Evolutionary conservation across 2,797 vertebrate species (phyloP).

Genomic region (Characodon lateralis): DNA sequence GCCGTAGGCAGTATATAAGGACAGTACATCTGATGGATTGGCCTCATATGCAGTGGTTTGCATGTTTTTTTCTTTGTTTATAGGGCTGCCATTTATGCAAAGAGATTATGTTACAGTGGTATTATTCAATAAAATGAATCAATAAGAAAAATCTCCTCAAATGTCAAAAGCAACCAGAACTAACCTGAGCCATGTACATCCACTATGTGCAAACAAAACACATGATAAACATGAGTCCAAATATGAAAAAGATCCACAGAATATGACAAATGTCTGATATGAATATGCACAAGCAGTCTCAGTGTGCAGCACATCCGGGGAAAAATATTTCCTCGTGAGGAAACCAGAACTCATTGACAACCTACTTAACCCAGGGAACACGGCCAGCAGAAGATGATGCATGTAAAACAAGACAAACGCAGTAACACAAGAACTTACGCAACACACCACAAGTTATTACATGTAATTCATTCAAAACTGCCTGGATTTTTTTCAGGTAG

Average conservation of each 20-base stretch:
- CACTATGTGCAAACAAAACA: slow-evolving; percentile 8
- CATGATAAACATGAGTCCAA: background rate
- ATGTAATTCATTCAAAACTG: slow-evolving; percentile 18
- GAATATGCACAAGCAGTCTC: slow-evolving; percentile 2
- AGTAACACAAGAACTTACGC: slow-evolving; percentile 43
- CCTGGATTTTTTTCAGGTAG: slow-evolving; percentile 12
- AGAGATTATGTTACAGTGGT: slow-evolving; percentile 14
- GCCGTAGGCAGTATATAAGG: slow-evolving; percentile 51
- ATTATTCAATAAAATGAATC: slow-evolving; percentile 27
- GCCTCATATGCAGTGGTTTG: slow-evolving; percentile 33
- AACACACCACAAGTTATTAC: slow-evolving; percentile 27
- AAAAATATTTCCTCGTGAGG: slow-evolving; percentile 14
- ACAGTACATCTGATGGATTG: slow-evolving; percentile 68
- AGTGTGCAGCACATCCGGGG: slow-evolving; percentile 1
- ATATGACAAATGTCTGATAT: background rate
- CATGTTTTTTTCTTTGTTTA: slow-evolving; percentile 1
- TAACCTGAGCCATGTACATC: slow-evolving; percentile 4
- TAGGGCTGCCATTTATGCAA: slow-evolving; percentile 34
- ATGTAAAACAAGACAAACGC: slow-evolving; percentile 43
- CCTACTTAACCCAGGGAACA: slow-evolving; percentile 29
- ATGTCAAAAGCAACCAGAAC: slow-evolving; percentile 16
- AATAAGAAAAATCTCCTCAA: slow-evolving; percentile 6
- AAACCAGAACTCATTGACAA: slow-evolving; percentile 43
- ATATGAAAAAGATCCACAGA: background rate
- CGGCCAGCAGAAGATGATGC: slow-evolving; percentile 47